Evolutionary conservation across 35 echinoderm and acorn worm species (phyloP), one percentile per base, ranked within the genome.

Genomic region (Ophiothrix spiculata): DNA sequence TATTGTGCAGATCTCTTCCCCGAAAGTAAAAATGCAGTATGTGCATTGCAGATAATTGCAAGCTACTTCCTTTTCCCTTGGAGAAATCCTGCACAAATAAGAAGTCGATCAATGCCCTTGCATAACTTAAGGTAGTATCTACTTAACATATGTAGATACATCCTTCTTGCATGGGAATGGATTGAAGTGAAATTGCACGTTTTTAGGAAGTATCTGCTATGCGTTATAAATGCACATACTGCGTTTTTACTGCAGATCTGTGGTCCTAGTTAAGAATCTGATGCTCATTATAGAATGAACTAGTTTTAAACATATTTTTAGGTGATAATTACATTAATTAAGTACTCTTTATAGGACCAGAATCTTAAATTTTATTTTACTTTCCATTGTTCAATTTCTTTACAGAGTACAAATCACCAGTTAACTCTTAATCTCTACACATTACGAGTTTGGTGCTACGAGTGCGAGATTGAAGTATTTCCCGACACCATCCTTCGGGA

Each of bases 381-480:
- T 40, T 0, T 38, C 29, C 1, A 13, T 29, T 75, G 17, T 76
- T 10, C 46, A 15, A 29, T 77, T 90, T 38, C n/a, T 56, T 37
- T 75, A 12, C 84, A 93, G 84, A 64, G 69, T 49, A 64, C 41
- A 4, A 35, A 76, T 29, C 95, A 97, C 80, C 56, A 83, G 17
- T n/a, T 98, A 49, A 87, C 92, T 37, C 54, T 98, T 2, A 94
- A 98, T 76, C 82, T 98, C 8, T 77, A 79, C 32, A 80, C 95
- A 17, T 69, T 83, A 33, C 78, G 95, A 21, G 82, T 87, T 6
- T 98, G 95, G 95, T 98, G 95, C 75, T 85, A 83, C n/a, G 77
- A 33, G n/a, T 98, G 95, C 75, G 95, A 98, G n/a, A 32, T 46
- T 19, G 95, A 94, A 77, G 91, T 82, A 0, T 90, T 89, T 39